Percentiles rank a stretch among this genome's conserved stretches.
Evolutionary conservation across 1,140 invertebrate genomes (phyloP).

Genomic region (Episyrphus balteatus): DNA sequence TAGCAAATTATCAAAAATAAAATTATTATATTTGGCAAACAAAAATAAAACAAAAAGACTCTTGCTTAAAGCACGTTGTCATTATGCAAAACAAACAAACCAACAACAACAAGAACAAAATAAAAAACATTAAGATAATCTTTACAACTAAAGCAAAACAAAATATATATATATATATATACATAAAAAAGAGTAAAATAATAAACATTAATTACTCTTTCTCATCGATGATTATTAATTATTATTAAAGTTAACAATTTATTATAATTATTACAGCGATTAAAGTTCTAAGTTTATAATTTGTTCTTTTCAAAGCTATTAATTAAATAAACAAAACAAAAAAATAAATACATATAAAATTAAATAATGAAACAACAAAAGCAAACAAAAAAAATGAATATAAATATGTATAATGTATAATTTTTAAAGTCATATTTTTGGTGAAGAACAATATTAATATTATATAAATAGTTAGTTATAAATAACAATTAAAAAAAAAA

Average conservation of each 20-base stretch:
- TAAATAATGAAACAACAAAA: not conserved
- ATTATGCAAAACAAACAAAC: too few relatives aligned
- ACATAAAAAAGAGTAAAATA: constrained; percentile 21
- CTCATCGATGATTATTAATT: too few relatives aligned
- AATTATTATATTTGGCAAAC: too few relatives aligned
- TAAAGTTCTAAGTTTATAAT: constrained; percentile 12
- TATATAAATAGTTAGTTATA: not conserved
- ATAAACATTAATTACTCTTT: constrained; percentile 16
- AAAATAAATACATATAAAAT: not conserved
- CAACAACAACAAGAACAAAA: constrained; percentile 15
- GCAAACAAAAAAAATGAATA: not conserved
- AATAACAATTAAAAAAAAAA: not conserved
- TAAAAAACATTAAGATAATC: constrained; percentile 19
- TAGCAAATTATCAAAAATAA: too few relatives aligned
- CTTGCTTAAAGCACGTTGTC: too few relatives aligned
- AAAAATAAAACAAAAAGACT: too few relatives aligned
- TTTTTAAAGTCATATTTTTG: too few relatives aligned
- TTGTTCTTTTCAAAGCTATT: constrained; percentile 10
- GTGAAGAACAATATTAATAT: not conserved
- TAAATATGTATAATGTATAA: not conserved
- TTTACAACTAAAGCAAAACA: constrained; percentile 17
- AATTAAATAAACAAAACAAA: constrained; percentile 14
- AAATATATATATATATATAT: constrained; percentile 6
- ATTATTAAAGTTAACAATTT: too few relatives aligned
- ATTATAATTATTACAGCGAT: too few relatives aligned